Evolutionary conservation across 2,113 vertebrate species (phyloP), one percentile per base, ranked within the genome.

Genomic region (Thalassarche chlororhynchos): DNA sequence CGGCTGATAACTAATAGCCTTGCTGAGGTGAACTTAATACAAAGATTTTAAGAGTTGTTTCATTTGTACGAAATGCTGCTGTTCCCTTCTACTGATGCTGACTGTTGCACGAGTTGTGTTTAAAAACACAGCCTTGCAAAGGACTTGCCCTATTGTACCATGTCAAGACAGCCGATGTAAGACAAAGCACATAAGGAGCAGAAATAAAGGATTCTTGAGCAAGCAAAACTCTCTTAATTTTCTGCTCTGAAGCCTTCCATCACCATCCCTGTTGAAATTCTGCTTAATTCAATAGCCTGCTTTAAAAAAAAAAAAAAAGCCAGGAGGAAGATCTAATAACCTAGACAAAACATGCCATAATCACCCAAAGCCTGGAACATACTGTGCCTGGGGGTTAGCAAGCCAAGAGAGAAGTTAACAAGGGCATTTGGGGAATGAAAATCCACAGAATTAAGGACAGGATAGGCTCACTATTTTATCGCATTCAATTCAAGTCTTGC

Each of bases 131-230:
- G 5, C 29, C 49, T 60, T 84, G 83, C 42, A 44, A 80, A 84
- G 69, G 65, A 77, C 20, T 76, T 90, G 55, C 19, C 34, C 19
- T 84, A 0, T 12, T 82, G 31, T 91, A 84, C 60, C 14, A 24
- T 68, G 25, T 58, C 66, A 90, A 83, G 87, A 42, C 14, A 79
- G 46, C 12, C 87, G 17, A 29, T 78, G 6, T 65, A 89, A 94
- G 36, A 71, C 47, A 93, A 90, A 40, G 38, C 51, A 93, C 26
- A 16, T 3, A 21, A 60, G 32, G 38, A 81, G 68, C 68, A 84
- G 79, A 76, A 96, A 95, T 97, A 95, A 97, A 96, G 55, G 38
- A 75, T 71, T 92, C 32, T 89, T 93, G 14, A 87, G 60, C n/a
- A 78, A 92, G 71, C 23, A 78, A 70, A 91, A 62, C 36, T 14